These are phyloP conservation scores for Erebia aethiops DNA, from an alignment of 2,888 invertebrate species.

Conservation along the genomic window DNA sequence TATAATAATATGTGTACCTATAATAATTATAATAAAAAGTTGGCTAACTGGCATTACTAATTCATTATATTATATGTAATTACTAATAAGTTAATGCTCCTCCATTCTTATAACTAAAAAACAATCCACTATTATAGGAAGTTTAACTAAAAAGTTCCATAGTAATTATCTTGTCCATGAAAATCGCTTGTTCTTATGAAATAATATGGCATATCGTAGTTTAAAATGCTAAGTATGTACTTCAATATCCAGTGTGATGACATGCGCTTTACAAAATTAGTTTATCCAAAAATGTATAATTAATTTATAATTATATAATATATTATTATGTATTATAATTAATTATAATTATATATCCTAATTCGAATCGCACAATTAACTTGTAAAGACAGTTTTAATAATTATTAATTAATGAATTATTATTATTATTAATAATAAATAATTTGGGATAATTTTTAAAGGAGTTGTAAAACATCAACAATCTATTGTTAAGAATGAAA, in stretches of 20 bases:
- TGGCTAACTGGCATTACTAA: background rate
- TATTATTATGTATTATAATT: constrained; percentile 8
- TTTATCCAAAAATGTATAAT: constrained; percentile 29
- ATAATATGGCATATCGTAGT: constrained; percentile 41
- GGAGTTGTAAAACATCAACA: constrained; percentile 22
- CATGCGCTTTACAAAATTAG: constrained; percentile 45
- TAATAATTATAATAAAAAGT: too few species aligned
- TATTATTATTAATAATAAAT: constrained; percentile 16
- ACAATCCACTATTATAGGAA: constrained; percentile 14
- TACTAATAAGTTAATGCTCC: constrained; percentile 4
- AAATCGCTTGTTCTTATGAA: constrained; percentile 39
- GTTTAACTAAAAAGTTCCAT: constrained; percentile 24
- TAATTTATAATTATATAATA: constrained; percentile 18
- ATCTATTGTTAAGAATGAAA: constrained; percentile 26
- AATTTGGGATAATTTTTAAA: constrained; percentile 22
- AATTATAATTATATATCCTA: constrained; percentile 27
- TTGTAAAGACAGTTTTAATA: constrained; percentile 35
- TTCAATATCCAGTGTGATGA: constrained; percentile 44
- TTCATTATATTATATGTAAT: background rate
- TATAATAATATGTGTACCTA: too few species aligned
- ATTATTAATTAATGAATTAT: constrained; percentile 13
- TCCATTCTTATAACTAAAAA: background rate
- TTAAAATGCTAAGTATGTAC: constrained; percentile 36
- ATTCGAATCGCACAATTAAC: constrained; percentile 43
- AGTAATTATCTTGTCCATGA: constrained; percentile 32